Evolutionary conservation across 2,113 vertebrate genomes (phyloP).

Genomic region (Equus quagga): DNA sequence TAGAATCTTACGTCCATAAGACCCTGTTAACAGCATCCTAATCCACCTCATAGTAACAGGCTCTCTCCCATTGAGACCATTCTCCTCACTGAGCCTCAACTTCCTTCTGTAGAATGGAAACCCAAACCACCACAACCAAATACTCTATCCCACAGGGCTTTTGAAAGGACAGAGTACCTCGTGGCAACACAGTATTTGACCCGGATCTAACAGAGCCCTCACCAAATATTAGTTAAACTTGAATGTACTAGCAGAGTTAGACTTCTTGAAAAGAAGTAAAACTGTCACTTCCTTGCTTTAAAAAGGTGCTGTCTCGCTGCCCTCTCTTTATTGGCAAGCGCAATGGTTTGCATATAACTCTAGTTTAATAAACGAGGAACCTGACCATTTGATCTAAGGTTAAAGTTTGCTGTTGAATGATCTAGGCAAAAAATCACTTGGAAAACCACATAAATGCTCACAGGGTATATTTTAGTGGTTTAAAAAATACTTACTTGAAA

Average conservation of each 20-base stretch:
- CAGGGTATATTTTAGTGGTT: background rate
- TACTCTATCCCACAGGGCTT: background rate
- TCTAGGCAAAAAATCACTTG: background rate
- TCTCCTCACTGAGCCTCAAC: background rate
- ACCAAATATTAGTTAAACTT: background rate
- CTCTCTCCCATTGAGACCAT: background rate
- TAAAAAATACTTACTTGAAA: background rate
- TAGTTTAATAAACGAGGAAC: background rate
- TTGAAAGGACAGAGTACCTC: background rate
- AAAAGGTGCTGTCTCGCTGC: background rate
- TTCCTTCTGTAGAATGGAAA: background rate
- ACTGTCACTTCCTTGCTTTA: background rate
- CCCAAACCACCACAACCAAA: background rate
- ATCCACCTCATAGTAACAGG: background rate
- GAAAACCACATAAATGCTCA: background rate
- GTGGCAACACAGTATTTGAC: background rate
- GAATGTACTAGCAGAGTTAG: background rate
- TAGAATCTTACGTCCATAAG: background rate
- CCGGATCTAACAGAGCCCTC: background rate
- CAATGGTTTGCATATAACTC: background rate
- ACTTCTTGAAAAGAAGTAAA: slow-evolving; percentile 16
- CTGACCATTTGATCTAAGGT: background rate
- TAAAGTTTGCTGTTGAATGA: background rate
- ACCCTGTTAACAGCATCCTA: background rate
- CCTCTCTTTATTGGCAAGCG: background rate